phyloP scores from a whole-genome alignment of 2,888 invertebrate species.

The Colletes collaris region DNA sequence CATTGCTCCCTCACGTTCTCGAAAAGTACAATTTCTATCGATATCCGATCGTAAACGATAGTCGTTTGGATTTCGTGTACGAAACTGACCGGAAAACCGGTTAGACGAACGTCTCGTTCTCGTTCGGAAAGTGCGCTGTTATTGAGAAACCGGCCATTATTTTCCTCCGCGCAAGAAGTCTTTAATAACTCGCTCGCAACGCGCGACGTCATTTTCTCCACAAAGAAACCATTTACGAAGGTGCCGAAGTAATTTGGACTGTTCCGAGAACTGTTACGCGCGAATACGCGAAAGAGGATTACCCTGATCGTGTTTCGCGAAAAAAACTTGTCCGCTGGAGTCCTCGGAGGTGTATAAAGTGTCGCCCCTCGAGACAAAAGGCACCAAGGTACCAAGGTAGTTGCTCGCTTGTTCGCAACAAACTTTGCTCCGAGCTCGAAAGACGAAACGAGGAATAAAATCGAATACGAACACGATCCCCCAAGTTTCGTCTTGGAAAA shows the following conservation, averaged over 20 bases:
- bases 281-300: not conserved
- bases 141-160: slow-evolving; percentile 61
- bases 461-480: too few species aligned
- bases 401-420: too few species aligned
- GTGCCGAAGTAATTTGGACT: slow-evolving; percentile 25
- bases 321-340: not conserved
- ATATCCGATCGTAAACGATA: not conserved
- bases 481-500: too few species aligned
- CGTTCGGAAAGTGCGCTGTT: slow-evolving; percentile 47
- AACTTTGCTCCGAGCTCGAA: too few species aligned
- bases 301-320: not conserved
- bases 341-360: slow-evolving; percentile 1
- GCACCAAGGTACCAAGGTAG: too few species aligned
- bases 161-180: slow-evolving; percentile 24
- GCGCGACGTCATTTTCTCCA: slow-evolving; percentile 18
- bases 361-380: too few species aligned
- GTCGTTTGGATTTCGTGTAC: slow-evolving; percentile 12
- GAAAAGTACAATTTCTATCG: too few species aligned
- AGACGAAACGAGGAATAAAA: too few species aligned
- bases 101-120: slow-evolving; percentile 44
- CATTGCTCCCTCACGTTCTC: too few species aligned
- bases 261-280: slow-evolving; percentile 21
- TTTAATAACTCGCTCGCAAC: slow-evolving; percentile 47
- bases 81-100: slow-evolving; percentile 51
- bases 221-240: slow-evolving; percentile 4